A percentile compares a stretch with the other conserved stretches of the same genome.
Conservation (phyloP, 2,113 vertebrate genomes). For the Colistium nudipinnis region DNA sequence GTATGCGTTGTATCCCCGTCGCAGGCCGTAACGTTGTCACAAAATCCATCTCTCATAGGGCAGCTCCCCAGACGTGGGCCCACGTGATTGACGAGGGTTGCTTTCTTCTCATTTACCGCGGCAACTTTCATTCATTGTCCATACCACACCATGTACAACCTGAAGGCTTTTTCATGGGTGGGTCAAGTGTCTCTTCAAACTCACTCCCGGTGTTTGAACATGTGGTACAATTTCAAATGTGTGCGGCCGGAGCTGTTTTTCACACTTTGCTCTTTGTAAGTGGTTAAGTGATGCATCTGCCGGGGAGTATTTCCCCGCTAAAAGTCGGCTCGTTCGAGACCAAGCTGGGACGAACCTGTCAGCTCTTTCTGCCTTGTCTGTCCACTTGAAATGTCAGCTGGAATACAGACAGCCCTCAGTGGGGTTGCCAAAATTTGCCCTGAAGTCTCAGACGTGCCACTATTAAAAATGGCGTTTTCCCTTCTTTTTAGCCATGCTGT, state of each 20-base stretch:
- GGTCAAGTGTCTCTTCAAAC: slow-evolving; percentile 49
- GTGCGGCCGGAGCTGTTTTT: slow-evolving; percentile 42
- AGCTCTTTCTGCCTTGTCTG: slow-evolving; percentile 22
- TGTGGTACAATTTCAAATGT: slow-evolving; percentile 53
- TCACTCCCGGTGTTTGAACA: slow-evolving; percentile 34
- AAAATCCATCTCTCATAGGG: slow-evolving; percentile 25
- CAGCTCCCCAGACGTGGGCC: slow-evolving; percentile 31
- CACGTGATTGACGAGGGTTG: slow-evolving; percentile 56
- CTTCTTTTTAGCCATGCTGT: slow-evolving; percentile 20
- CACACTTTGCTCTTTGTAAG: slow-evolving; percentile 36
- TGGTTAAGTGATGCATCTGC: slow-evolving; percentile 46
- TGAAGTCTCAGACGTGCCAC: slow-evolving; percentile 16
- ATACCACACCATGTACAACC: slow-evolving; percentile 56
- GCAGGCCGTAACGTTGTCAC: slow-evolving; percentile 44
- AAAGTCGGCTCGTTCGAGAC: slow-evolving; percentile 40
- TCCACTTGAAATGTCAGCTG: slow-evolving; percentile 45
- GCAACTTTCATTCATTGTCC: slow-evolving; percentile 64
- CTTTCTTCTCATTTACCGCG: too few species aligned
- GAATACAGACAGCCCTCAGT: slow-evolving; percentile 45
- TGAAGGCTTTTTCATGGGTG: slow-evolving; percentile 45
- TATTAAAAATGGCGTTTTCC: slow-evolving; percentile 24
- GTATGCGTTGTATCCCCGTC: slow-evolving; percentile 45
- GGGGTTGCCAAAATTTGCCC: slow-evolving; percentile 1
- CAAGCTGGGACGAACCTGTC: slow-evolving; percentile 46
- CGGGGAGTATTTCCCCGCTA: slow-evolving; percentile 22